Evolutionary conservation across 2,797 vertebrate genomes (phyloP).

Genomic region (Thamnophis elegans): DNA sequence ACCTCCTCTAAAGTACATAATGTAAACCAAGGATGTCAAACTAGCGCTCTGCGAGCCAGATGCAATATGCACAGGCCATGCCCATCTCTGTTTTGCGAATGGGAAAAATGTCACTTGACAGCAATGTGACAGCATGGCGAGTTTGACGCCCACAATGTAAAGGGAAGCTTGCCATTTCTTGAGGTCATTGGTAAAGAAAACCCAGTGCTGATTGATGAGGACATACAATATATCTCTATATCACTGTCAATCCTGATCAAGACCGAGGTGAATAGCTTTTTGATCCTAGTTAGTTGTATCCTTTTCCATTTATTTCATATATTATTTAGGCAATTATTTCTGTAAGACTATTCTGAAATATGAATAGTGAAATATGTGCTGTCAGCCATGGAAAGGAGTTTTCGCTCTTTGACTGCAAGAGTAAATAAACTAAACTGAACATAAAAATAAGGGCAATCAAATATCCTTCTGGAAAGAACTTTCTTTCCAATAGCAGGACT

Average conservation of each 20-base stretch:
- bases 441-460: neutral
- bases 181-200: neutral
- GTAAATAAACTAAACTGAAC: neutral
- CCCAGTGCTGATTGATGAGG: neutral
- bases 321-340: neutral
- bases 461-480: neutral
- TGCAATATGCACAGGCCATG: too few species aligned
- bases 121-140: too few species aligned
- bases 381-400: neutral
- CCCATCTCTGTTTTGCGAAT: too few species aligned
- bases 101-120: too few species aligned
- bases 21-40: neutral
- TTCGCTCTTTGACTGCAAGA: neutral
- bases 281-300: neutral
- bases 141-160: neutral
- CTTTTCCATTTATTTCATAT: neutral
- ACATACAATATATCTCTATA: neutral
- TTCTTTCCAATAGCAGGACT: neutral
- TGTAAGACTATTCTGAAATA: neutral
- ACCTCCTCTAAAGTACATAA: neutral
- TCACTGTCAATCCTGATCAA: neutral
- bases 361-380: neutral
- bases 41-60: accelerated
- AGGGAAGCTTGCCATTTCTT: neutral
- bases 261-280: neutral